A percentile compares a stretch with the other conserved stretches of the same genome.
Conservation (phyloP, 2,113 vertebrate species). For the Lates calcarifer region DNA sequence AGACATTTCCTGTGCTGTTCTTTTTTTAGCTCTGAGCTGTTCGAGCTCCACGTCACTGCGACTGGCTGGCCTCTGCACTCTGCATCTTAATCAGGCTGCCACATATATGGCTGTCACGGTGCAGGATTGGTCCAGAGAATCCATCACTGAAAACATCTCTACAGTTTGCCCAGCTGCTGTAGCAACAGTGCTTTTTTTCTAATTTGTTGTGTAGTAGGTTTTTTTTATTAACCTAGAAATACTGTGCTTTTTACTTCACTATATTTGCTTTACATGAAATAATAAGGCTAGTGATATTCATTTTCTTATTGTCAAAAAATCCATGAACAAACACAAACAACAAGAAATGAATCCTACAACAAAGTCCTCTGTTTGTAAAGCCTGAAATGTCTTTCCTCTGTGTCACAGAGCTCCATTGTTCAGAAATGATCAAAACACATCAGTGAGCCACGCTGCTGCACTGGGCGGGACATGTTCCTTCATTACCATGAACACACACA, state of each 20-base stretch:
- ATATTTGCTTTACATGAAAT: not conserved
- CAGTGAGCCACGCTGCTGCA: not conserved
- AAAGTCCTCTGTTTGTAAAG: not conserved
- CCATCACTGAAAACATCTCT: not conserved
- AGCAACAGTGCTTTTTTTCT: not conserved
- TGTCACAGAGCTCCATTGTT: not conserved
- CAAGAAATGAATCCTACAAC: not conserved
- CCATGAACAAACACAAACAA: not conserved
- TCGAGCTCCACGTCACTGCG: conserved; percentile 58
- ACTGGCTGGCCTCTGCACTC: conserved; percentile 63
- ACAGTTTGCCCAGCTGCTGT: not conserved
- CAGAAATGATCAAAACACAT: not conserved
- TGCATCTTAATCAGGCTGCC: conserved; percentile 64
- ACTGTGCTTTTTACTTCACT: not conserved
- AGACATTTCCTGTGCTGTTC: conserved; percentile 63
- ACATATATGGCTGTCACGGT: not conserved
- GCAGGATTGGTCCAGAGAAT: conserved; percentile 10
- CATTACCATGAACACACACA: not conserved
- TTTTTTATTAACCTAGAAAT: too few species aligned
- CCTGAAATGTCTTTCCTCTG: not conserved
- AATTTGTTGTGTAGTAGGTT: not conserved
- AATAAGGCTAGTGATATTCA: not conserved
- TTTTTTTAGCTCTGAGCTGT: conserved; percentile 71
- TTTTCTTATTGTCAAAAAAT: not conserved
- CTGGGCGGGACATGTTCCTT: not conserved